Percentiles rank a stretch among this genome's conserved stretches.
Conservation (phyloP, 53 echinoderm and acorn worm genomes). For the Arbacia lixula region DNA sequence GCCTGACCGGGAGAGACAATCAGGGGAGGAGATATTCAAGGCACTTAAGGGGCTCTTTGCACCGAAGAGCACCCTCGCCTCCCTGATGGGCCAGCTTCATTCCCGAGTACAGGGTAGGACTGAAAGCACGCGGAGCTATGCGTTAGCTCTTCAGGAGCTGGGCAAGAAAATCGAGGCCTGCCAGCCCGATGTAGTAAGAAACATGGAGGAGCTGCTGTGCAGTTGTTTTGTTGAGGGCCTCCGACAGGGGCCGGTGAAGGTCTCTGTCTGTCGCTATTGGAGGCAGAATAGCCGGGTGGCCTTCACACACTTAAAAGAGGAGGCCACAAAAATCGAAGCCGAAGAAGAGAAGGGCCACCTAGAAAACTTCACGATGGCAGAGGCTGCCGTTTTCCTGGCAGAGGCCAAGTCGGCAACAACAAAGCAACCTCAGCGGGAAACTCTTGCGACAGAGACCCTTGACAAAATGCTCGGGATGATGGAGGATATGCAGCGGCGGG, state of each 20-base stretch:
- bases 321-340: background rate
- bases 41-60: background rate
- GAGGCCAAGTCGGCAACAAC: too few species aligned
- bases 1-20: background rate
- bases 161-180: background rate
- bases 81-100: constrained; percentile 17
- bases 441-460: background rate
- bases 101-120: background rate
- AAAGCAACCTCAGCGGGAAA: too few species aligned
- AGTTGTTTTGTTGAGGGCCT: constrained; percentile 49
- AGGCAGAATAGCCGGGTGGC: background rate
- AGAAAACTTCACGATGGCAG: background rate
- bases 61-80: background rate
- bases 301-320: constrained; percentile 11
- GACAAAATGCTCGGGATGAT: too few species aligned
- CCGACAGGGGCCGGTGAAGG: background rate
- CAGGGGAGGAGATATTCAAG: background rate
- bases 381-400: too few species aligned
- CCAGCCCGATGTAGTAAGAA: background rate
- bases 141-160: constrained; percentile 8
- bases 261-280: background rate
- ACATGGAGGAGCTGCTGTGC: background rate
- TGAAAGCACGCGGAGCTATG: constrained; percentile 1
- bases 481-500: too few species aligned
- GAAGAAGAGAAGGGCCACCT: background rate